Conservation (phyloP, 1,140 invertebrate species). For the Gyrodactylus salaris region DNA sequence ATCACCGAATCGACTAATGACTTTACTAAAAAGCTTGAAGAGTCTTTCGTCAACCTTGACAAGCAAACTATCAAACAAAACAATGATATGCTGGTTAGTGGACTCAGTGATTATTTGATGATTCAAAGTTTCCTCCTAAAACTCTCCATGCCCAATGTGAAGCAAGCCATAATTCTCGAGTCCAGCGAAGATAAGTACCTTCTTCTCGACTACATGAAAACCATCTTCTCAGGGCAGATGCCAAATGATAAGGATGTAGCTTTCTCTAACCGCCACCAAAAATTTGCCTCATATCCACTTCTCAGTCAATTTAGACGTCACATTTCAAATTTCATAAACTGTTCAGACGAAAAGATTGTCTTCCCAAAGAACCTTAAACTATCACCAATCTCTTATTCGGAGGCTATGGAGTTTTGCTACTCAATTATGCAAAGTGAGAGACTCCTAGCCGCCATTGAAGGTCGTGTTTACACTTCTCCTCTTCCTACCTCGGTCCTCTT, state of each 20-base stretch:
- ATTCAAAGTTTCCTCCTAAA: background rate
- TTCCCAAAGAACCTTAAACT: background rate
- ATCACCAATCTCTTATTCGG: background rate
- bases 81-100: background rate
- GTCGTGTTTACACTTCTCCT: background rate
- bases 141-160: background rate
- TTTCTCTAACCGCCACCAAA: background rate
- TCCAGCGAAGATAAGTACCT: background rate
- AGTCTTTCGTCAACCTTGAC: background rate
- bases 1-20: background rate
- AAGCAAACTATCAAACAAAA: background rate
- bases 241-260: background rate
- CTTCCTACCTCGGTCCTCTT: background rate
- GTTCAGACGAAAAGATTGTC: background rate
- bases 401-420: background rate
- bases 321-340: background rate
- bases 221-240: no score
- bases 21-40: background rate
- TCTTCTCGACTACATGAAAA: background rate
- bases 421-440: background rate
- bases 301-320: background rate
- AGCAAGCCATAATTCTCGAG: background rate
- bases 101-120: background rate
- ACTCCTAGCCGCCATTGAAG: background rate
- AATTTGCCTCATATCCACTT: background rate